These are phyloP conservation scores for Zaprionus nigranus DNA, from an alignment of 1,140 invertebrate genomes.

Conservation along the genomic window DNA sequence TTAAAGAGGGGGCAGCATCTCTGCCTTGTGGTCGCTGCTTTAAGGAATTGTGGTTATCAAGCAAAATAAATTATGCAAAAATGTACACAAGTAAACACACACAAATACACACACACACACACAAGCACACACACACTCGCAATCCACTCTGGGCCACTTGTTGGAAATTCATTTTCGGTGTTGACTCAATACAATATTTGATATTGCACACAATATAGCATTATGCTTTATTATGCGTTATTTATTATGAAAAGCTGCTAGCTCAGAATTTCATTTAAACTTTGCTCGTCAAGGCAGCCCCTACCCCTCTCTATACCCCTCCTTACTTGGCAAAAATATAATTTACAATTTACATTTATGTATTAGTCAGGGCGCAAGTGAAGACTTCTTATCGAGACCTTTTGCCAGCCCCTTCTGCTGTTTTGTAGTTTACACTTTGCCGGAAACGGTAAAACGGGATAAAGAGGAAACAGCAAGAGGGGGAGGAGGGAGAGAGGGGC, in stretches of 20 bases:
- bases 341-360: slow-evolving; percentile 44
- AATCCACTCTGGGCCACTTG: slow-evolving; percentile 50
- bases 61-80: slow-evolving; percentile 78
- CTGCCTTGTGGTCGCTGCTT: slow-evolving; percentile 50
- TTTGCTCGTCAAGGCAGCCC: slow-evolving; percentile 30
- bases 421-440: slow-evolving; percentile 31
- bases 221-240: slow-evolving; percentile 75
- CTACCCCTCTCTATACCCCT: neutral
- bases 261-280: slow-evolving; percentile 79
- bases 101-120: neutral
- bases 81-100: slow-evolving; percentile 40
- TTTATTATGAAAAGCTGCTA: slow-evolving; percentile 80
- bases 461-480: neutral
- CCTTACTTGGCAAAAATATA: slow-evolving; percentile 25
- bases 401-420: neutral
- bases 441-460: slow-evolving; percentile 17
- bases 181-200: slow-evolving; percentile 55
- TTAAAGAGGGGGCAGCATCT: neutral
- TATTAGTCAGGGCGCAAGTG: slow-evolving; percentile 45
- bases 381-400: slow-evolving; percentile 30
- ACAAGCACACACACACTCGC: neutral
- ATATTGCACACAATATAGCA: slow-evolving; percentile 63
- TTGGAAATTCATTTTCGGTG: slow-evolving; percentile 46
- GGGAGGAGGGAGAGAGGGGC: neutral
- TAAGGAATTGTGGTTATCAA: slow-evolving; percentile 58